Evolutionary conservation across 2,888 invertebrate species (phyloP).

Genomic region (Phaonia tiefii): DNA sequence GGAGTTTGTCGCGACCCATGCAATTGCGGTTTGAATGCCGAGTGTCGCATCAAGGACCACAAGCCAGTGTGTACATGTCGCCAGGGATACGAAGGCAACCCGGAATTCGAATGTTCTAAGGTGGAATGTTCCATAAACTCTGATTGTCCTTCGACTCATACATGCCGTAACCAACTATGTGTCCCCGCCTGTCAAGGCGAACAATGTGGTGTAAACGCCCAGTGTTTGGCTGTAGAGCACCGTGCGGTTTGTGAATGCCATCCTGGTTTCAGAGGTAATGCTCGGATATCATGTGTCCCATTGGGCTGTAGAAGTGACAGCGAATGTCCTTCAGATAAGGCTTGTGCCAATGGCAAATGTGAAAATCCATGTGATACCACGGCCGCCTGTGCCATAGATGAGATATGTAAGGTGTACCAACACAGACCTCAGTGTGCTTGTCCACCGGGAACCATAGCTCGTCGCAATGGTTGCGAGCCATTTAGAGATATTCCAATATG

Average conservation of each 20-base stretch:
- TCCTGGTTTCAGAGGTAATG: slow-evolving; percentile 90
- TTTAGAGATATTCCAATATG: slow-evolving; percentile 84
- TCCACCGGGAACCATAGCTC: slow-evolving; percentile 87
- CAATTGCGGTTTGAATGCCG: slow-evolving; percentile 91
- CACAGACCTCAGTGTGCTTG: slow-evolving; percentile 91
- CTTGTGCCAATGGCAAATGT: slow-evolving; percentile 91
- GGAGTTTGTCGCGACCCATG: slow-evolving; percentile 92
- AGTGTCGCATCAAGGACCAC: slow-evolving; percentile 91
- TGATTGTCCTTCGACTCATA: slow-evolving; percentile 91
- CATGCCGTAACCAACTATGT: slow-evolving; percentile 91
- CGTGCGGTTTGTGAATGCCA: slow-evolving; percentile 91
- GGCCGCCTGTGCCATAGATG: slow-evolving; percentile 87
- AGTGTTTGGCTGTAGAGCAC: slow-evolving; percentile 90
- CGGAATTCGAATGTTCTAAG: slow-evolving; percentile 89
- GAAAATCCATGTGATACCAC: slow-evolving; percentile 86
- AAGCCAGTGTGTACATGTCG: slow-evolving; percentile 93
- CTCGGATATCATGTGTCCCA: slow-evolving; percentile 88
- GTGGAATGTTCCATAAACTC: slow-evolving; percentile 87
- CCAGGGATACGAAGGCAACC: slow-evolving; percentile 91
- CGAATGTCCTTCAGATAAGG: slow-evolving; percentile 90
- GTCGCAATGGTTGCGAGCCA: slow-evolving; percentile 83
- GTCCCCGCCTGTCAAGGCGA: slow-evolving; percentile 89
- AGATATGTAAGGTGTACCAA: slow-evolving; percentile 88
- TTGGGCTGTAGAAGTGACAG: slow-evolving; percentile 89
- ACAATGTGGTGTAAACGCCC: slow-evolving; percentile 88